These are phyloP conservation scores for Carcharodon carcharias DNA, from an alignment of 2,797 vertebrate genomes.

Conservation along the genomic window DNA sequence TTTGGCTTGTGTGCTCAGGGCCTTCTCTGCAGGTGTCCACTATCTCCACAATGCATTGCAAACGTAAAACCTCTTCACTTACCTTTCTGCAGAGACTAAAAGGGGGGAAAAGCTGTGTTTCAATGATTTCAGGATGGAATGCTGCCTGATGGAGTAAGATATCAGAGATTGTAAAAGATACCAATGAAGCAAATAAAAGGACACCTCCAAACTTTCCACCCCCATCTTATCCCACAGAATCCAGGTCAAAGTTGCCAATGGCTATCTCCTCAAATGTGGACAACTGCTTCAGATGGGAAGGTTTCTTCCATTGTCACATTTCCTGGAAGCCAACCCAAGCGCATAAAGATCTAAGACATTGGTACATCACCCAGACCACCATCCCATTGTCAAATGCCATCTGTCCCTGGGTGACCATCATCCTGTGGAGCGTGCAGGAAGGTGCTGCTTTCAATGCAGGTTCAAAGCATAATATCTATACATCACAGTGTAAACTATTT, in stretches of 20 bases:
- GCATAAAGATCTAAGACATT: no score
- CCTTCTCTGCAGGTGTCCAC: background rate
- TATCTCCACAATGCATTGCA: background rate
- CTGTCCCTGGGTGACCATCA: no score
- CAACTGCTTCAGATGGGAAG: background rate
- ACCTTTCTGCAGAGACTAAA: background rate
- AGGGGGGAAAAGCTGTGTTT: background rate
- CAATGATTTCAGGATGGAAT: background rate
- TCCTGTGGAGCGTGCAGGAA: background rate
- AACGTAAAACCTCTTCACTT: background rate
- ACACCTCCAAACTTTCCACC: background rate
- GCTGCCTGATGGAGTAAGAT: background rate
- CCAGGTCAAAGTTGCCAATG: background rate
- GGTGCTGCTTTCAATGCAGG: background rate
- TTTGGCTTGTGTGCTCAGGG: background rate
- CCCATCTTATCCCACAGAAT: background rate
- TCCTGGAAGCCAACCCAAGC: background rate
- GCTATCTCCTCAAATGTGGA: background rate
- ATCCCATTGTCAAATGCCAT: background rate
- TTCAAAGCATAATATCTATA: background rate
- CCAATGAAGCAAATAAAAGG: background rate
- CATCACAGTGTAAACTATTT: background rate
- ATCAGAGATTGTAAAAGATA: background rate
- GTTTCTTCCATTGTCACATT: background rate
- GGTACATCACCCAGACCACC: background rate